Evolutionary conservation across 2,888 invertebrate species (phyloP), one percentile per base, ranked within the genome.

Genomic region (Magallana nippona): DNA sequence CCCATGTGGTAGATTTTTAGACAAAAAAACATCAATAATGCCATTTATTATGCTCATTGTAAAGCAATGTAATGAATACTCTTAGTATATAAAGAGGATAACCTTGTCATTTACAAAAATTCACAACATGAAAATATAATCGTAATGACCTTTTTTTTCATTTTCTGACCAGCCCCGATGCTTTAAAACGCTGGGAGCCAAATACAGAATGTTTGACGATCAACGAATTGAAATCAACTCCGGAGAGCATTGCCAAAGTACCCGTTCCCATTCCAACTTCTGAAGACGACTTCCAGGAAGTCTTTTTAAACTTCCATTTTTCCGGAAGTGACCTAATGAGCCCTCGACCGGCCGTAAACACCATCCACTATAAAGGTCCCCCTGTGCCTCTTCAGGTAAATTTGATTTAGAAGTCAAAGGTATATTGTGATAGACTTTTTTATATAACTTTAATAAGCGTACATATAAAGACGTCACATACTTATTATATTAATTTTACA

Each of bases 221-320:
- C 13, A 88, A 85, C 58, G 79, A 86, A 8, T 56, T 91, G 13
- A 87, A 84, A 55, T 79, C 85, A 13, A 44, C 81, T 2, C 19
- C 44, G 17, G 19, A 56, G 2, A 44, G 8, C 15, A 17, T 62
- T 10, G 19, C 44, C 44, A 0, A 44, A 62, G 1, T 8, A 19
- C 81, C 32, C 19, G 44, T 62, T 15, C 15, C 81, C 1, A 56
- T 44, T 8, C 81, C 81, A 10, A 60, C 79, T 10, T 71, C 78
- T 1, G 63, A 79, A 0, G 82, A 82, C 0, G 82, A 86, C 1
- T 87, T 90, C 32, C 84, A 87, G 79, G 92, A 92, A 58, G 78
- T 87, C 10, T 92, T 92, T 81, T 81, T 92, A 10, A 92, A 91
- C 79, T 89, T 90, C 88, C 5, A 81, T 32, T 62, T 86, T 85